A percentile compares a stretch with the other conserved stretches of the same genome.
These are phyloP conservation scores for Mylabris phalerata DNA, from an alignment of 1,140 invertebrate genomes.

Conservation along the genomic window DNA sequence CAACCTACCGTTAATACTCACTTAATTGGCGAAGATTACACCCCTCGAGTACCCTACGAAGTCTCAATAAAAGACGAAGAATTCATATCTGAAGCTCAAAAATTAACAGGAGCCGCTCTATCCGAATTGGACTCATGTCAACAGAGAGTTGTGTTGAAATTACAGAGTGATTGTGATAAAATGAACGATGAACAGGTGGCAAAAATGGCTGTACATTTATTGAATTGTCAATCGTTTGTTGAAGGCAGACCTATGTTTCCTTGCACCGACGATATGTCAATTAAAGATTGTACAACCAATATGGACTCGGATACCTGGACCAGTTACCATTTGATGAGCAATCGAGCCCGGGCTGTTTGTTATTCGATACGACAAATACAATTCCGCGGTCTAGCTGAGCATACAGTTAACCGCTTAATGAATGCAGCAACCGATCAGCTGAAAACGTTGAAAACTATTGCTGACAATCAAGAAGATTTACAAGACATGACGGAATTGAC, in stretches of 20 bases:
- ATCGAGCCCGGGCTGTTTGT: constrained; percentile 61
- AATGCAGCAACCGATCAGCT: constrained; percentile 44
- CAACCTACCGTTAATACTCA: not conserved
- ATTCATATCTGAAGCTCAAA: constrained; percentile 55
- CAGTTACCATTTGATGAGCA: constrained; percentile 63
- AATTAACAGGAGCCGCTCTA: constrained; percentile 49
- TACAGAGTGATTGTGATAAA: constrained; percentile 50
- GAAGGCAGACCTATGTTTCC: constrained; percentile 55
- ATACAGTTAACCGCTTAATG: constrained; percentile 61
- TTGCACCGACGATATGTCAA: constrained; percentile 57
- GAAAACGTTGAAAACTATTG: constrained; percentile 33
- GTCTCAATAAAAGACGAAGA: constrained; percentile 55
- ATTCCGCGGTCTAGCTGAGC: constrained; percentile 59
- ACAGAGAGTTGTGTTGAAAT: constrained; percentile 54
- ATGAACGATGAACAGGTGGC: constrained; percentile 61
- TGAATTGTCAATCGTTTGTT: constrained; percentile 61
- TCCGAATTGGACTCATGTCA: constrained; percentile 59
- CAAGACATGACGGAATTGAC: constrained; percentile 47
- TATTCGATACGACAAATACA: constrained; percentile 57
- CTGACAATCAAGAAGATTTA: constrained; percentile 52
- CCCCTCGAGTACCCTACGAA: constrained; percentile 50
- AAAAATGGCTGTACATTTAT: constrained; percentile 59
- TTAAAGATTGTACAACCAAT: constrained; percentile 53
- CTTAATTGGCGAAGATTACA: constrained; percentile 9
- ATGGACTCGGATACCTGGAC: constrained; percentile 68